Evolutionary conservation across 2,888 invertebrate genomes (phyloP).

Genomic region (Epistrophe eligans): DNA sequence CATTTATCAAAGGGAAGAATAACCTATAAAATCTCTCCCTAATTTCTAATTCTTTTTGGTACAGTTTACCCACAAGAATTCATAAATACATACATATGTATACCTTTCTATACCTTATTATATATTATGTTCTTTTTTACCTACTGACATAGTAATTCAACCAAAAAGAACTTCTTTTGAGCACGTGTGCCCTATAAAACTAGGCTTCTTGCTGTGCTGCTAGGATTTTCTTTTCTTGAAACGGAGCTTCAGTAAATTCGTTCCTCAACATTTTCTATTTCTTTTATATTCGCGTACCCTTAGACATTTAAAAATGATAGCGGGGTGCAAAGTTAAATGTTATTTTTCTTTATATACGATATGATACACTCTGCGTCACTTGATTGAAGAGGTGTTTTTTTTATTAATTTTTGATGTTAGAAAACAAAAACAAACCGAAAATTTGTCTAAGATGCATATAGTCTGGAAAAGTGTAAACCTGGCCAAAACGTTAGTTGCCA

Average conservation of each 20-base stretch:
- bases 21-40: constrained; percentile 34
- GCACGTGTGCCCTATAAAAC: constrained; percentile 76
- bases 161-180: constrained; percentile 62
- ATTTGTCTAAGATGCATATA: too few species aligned
- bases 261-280: constrained; percentile 27
- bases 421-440: too few species aligned
- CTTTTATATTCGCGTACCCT: constrained; percentile 36
- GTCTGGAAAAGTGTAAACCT: too few species aligned
- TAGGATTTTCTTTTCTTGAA: constrained; percentile 46
- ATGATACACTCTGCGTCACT: neutral
- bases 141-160: constrained; percentile 64
- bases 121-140: neutral
- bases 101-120: neutral
- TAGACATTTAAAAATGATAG: neutral
- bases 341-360: neutral
- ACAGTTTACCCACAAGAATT: constrained; percentile 63
- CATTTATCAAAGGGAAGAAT: constrained; percentile 32
- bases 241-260: constrained; percentile 7
- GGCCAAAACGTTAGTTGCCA: too few species aligned
- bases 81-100: constrained; percentile 27
- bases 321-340: constrained; percentile 39
- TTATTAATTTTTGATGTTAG: too few species aligned
- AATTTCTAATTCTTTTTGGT: constrained; percentile 46
- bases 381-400: neutral
- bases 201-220: constrained; percentile 64